Evolutionary conservation across 2,888 invertebrate species (phyloP), one percentile per base, ranked within the genome.

Genomic region (Spialia ferax): DNA sequence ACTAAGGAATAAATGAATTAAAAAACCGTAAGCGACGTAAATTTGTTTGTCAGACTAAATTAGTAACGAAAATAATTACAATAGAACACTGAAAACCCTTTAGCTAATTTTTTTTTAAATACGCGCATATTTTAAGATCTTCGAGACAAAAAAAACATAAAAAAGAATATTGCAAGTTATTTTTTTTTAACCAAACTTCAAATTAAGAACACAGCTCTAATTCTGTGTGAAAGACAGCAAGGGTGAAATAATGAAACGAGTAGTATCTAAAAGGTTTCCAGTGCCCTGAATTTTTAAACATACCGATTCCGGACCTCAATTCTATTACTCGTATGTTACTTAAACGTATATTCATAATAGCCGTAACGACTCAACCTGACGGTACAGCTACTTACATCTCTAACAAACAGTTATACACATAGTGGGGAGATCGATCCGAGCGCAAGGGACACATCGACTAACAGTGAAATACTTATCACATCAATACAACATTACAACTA

Each of bases 401-500:
- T 66, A 52, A 54, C 42, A 54, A 63, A 69, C 29, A 69, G 29
- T 57, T 35, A 70, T 79, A 80, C 81, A 83, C 82, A 79, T 74
- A 75, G 74, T 72, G 73, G 80, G 88, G 88, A 87, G 86, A 87
- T 84, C 87, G 87, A 86, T 83, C 86, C 79, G 81, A 88, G 86
- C 85, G 77, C 69, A 11, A 74, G 74, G 79, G 80, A 87, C 85
- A 91, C 91, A 91, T 83, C 87, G 86, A 91, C 86, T 88, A 85
- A 83, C 82, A 81, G 85, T 55, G 61, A 68, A 79, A 42, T 42
- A 79, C 77, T 70, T 89, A 89, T 89, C 85, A 90, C 91, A 91
- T 86, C 88, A 82, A 84, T 88, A 87, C 83, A 86, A 88, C 82
- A 88, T 88, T 89, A 92, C 79, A 83, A 84, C 83, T 90, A 89